Base-by-base conservation (phyloP, 2,888 invertebrate species). In the Diarsia mendica region DNA sequence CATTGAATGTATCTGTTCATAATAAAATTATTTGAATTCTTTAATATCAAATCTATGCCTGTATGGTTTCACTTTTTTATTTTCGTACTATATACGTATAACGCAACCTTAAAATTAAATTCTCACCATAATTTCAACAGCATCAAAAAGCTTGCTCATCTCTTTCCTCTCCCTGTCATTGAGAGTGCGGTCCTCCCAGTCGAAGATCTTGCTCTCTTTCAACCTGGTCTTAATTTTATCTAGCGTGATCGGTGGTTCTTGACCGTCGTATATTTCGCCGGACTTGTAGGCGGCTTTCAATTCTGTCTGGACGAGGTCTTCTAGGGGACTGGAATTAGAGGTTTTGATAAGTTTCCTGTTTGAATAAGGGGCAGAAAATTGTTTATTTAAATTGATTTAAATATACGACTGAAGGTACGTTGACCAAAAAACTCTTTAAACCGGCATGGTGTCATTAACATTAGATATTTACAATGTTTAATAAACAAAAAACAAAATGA, bases 111-210 rank as follows among this genome's bases (percentile, higher is more conserved):
- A 28, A 28, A 3, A 20, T 51, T 20, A 51, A 51, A 2, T 33
- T 66, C 89, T 85, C 71, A 96, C 96, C 95, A 95, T 95, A 73
- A 96, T 93, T 74, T 95, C 94, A 3, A 96, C 90, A 11, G 94
- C 92, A 2, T 94, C 94, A 46, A 93, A 95, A 61, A 96, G 77
- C 73, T 94, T 95, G 9, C 68, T 88, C 71, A 95, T 72, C 65
- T 96, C 95, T 60, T 95, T 95, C 76, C 80, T 93, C 88, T 96
- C 95, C 2, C 88, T 85, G 0, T 91, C 90, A 0, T 75, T 91
- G 3, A 96, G 86, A 0, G 68, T 83, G 0, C 81, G 80, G 58
- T 92, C 91, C 11, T 92, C 75, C 69, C 77, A 87, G 84, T 95
- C 87, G 83, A 95, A 95, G 2, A 96, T 90, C 2, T 91, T 92